Base-by-base conservation (phyloP, 2,888 invertebrate genomes). In the Volucella inanis region DNA sequence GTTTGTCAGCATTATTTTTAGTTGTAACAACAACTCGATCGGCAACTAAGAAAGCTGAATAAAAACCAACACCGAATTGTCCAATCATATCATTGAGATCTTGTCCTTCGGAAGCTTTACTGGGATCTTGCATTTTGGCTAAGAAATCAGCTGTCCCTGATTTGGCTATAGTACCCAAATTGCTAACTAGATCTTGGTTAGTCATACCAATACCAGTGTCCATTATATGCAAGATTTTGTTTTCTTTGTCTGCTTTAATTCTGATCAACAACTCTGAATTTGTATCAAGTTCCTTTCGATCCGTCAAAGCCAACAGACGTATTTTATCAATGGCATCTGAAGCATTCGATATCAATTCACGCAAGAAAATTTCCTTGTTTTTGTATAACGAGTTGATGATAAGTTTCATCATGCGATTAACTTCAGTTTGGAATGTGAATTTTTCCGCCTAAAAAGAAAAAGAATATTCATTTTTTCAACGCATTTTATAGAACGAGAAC, bases 401-500 rank as follows among this genome's bases (percentile, higher is more conserved):
- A 80, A 99, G 95, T 93, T 99, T 99, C 99, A 99, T 99, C 98
- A 99, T 99, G 78, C 99, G 96, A 93, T 98, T 98, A 52, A 99
- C 99, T 93, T 99, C 99, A 0, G 99, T 98, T 93, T 99, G 98
- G 94, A 99, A 99, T 38, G 95, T 94, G 91, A 95, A 96, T 91
- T 96, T 97, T 91, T 97, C 96, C 0, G 98, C 95, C 90, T 92
- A 39, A 6, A 87, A 88, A 38, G 59, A 31, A 38, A 15, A 15
- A 38, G 6, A 41, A 54, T 57, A 1, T 31, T 1, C 0, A 0
- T 1, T 31, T 31, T 31, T 31, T n/a, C 6, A 49, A 49, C 12
- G 39, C 14, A 31, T 31, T 31, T 31, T 31, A 1, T 31, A 31
- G 6, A 31, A 31, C 4, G 6, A 31, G 31, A 31, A 31, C 6